These are phyloP conservation scores for Netta rufina DNA, from an alignment of 2,797 vertebrate species.

Conservation along the genomic window DNA sequence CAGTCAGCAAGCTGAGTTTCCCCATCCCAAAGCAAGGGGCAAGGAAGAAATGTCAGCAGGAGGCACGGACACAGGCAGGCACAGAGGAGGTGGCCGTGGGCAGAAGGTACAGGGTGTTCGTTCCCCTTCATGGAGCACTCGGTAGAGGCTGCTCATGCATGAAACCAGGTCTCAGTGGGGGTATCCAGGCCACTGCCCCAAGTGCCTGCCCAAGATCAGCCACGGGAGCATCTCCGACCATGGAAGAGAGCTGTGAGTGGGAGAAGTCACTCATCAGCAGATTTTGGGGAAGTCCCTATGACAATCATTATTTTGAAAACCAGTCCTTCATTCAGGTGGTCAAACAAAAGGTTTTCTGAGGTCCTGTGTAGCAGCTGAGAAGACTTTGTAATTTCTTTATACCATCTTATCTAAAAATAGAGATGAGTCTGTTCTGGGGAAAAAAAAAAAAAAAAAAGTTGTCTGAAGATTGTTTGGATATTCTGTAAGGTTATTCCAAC, in stretches of 20 bases:
- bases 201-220: background rate
- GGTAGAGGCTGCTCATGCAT: background rate
- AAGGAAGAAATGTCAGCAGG: background rate
- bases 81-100: background rate
- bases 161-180: background rate
- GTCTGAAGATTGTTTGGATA: too few species aligned
- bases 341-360: background rate
- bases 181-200: background rate
- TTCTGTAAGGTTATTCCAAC: too few species aligned
- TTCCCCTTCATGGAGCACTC: background rate
- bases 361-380: background rate
- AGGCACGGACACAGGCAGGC: background rate
- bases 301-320: background rate
- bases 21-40: background rate
- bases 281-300: rapidly evolving
- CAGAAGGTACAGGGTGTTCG: rapidly evolving
- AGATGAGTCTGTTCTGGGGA: too few species aligned
- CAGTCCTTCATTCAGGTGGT: background rate
- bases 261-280: background rate
- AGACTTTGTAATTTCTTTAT: too few species aligned
- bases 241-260: background rate
- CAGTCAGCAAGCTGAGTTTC: background rate
- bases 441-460: too few species aligned
- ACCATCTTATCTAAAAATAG: too few species aligned
- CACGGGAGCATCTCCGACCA: background rate